Conservation (phyloP, 2,113 vertebrate genomes). For the Sus scrofa region DNA sequence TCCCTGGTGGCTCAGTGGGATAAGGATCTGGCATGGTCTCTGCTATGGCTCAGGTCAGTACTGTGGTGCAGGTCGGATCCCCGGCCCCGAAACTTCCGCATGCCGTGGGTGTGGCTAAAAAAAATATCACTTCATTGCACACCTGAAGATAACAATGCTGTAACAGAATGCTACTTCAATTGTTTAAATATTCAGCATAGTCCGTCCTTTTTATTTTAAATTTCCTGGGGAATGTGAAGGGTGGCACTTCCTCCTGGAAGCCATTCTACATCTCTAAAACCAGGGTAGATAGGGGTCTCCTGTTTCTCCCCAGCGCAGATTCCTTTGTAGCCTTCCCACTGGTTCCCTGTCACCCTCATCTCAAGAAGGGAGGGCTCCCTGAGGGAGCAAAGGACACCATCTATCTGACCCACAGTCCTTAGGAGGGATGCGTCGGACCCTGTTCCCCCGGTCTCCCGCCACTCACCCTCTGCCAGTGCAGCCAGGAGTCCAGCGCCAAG, state of each 20-base stretch:
- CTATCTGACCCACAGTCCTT: background rate
- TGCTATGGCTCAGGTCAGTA: too few relatives aligned
- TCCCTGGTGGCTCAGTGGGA: too few relatives aligned
- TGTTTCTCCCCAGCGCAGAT: accelerated
- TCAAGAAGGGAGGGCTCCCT: background rate
- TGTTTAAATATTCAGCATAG: too few relatives aligned
- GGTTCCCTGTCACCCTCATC: background rate
- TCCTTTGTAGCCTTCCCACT: background rate
- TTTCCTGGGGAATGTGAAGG: background rate
- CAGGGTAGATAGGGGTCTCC: background rate
- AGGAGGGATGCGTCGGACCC: background rate
- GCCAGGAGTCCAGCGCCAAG: background rate
- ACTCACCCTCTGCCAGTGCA: background rate
- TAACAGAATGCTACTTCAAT: background rate
- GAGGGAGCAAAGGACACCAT: background rate
- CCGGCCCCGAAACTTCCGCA: too few relatives aligned
- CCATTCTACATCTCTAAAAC: background rate
- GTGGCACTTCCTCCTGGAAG: background rate
- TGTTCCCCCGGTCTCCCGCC: background rate
- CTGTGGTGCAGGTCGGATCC: too few relatives aligned
- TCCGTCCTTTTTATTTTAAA: background rate
- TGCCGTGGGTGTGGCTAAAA: too few relatives aligned
- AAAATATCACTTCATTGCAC: background rate
- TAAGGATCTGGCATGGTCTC: too few relatives aligned
- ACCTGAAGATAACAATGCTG: background rate